Conservation (phyloP, 2,113 vertebrate species). For the Planiliza haematocheilus region DNA sequence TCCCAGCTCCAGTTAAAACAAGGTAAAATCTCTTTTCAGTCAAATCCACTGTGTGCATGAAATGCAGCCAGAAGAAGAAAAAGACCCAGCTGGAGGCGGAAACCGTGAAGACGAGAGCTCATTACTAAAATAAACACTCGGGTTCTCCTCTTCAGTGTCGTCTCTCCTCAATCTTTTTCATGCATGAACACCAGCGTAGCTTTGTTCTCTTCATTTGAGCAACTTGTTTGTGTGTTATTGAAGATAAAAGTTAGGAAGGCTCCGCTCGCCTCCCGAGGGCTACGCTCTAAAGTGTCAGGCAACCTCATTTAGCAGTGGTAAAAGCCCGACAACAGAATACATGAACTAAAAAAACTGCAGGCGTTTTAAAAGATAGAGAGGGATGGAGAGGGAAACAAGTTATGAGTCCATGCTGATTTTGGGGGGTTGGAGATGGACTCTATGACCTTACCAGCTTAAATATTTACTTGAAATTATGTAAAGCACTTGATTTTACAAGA, state of each 20-base stretch:
- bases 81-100: conserved; percentile 56
- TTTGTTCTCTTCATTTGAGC: conserved; percentile 52
- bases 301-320: conserved; percentile 45
- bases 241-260: conserved; percentile 54
- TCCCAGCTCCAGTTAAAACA: conserved; percentile 35
- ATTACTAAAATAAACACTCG: conserved; percentile 71
- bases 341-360: conserved; percentile 23
- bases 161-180: conserved; percentile 50
- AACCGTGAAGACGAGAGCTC: conserved; percentile 58
- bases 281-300: conserved; percentile 19
- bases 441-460: no score
- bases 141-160: conserved; percentile 33
- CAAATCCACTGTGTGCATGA: conserved; percentile 43
- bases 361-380: conserved; percentile 23
- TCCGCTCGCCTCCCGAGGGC: conserved; percentile 22
- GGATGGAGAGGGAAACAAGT: conserved; percentile 10
- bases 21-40: conserved; percentile 19
- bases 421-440: no score
- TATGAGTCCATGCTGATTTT: not conserved
- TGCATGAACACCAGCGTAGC: conserved; percentile 46
- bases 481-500: not conserved
- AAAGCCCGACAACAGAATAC: conserved; percentile 37
- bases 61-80: conserved; percentile 49
- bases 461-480: not conserved
- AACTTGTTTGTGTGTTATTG: conserved; percentile 38